Base-by-base conservation (phyloP, 1,140 invertebrate genomes). In the Papilio polytes region DNA sequence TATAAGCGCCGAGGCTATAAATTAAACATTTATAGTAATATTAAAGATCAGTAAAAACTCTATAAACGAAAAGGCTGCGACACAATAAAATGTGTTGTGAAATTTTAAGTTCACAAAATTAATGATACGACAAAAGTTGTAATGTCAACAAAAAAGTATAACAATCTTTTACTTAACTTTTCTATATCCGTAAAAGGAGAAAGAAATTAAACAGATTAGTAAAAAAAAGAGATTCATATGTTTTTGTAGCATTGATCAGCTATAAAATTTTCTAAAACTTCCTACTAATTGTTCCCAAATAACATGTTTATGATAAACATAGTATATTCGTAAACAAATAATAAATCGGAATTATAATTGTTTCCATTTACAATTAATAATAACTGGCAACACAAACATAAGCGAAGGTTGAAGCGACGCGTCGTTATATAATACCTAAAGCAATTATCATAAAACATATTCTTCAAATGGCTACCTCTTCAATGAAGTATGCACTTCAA, bases 21-120 rank as follows among this genome's bases (percentile, higher is more conserved):
- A 92, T 92, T 88, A 90, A 86, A 91, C 84, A 94, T 91, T 94
- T 91, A 92, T 92, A 88, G 88, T 86, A 87, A 86, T 92, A 90
- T 92, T 92, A 91, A 93, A 91, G 84, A 90, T 87, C 87, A 86
- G 88, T 93, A 93, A 93, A 93, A 91, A 85, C 84, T 86, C 89
- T 90, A 92, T 93, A 91, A 90, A 91, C 87, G 85, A 66, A 81
- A 83, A 87, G 84, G 78, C 83, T 86, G 82, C 84, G 81, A 85
- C 82, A 84, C 85, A 76, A 85, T 86, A 87, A 80, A 87, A 82
- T 15, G 82, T 82, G 85, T 90, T 90, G 85, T 88, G 87, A 88
- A 87, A 88, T 78, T 36, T 44, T 59, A 80, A 82, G 56, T 63
- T 81, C 80, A 46, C 70, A 80, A 82, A 80, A 80, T 83, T 85